A percentile compares a stretch with the other conserved stretches of the same genome.
phyloP scores from a whole-genome alignment of 2,113 vertebrate genomes.

The Micronycteris hirsuta region DNA sequence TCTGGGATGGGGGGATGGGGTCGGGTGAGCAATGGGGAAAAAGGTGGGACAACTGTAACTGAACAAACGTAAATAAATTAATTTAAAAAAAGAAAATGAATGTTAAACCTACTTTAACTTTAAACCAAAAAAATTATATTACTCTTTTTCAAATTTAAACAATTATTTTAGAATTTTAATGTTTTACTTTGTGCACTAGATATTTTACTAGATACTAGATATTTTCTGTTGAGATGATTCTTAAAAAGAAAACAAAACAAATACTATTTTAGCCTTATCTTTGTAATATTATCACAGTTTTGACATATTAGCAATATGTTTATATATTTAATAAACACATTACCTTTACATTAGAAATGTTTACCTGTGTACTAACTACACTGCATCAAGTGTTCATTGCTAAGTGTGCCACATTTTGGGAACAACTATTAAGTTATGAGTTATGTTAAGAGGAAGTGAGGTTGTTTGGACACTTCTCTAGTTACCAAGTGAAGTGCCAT shows the following conservation, averaged over 20 bases:
- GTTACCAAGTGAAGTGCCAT: neutral
- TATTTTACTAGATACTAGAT: neutral
- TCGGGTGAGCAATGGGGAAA: no score
- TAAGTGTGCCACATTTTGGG: neutral
- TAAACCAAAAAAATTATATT: neutral
- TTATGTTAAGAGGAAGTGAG: neutral
- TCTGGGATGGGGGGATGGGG: no score
- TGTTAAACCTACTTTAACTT: no score
- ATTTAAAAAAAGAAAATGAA: no score
- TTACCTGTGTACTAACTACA: neutral
- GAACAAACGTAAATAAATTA: no score
- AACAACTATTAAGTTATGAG: neutral
- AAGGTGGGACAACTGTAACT: no score
- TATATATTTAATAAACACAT: neutral
- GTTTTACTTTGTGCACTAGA: neutral
- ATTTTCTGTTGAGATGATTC: neutral
- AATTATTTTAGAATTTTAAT: constrained; percentile 21
- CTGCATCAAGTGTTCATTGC: neutral
- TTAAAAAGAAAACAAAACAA: neutral
- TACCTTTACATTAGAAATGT: neutral
- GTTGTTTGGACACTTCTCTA: neutral
- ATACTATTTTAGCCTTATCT: neutral
- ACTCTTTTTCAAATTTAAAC: neutral
- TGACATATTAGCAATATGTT: neutral
- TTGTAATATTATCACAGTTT: neutral